Base-by-base conservation (phyloP, 2,797 vertebrate genomes). In the Eurystomus glaucurus region DNA sequence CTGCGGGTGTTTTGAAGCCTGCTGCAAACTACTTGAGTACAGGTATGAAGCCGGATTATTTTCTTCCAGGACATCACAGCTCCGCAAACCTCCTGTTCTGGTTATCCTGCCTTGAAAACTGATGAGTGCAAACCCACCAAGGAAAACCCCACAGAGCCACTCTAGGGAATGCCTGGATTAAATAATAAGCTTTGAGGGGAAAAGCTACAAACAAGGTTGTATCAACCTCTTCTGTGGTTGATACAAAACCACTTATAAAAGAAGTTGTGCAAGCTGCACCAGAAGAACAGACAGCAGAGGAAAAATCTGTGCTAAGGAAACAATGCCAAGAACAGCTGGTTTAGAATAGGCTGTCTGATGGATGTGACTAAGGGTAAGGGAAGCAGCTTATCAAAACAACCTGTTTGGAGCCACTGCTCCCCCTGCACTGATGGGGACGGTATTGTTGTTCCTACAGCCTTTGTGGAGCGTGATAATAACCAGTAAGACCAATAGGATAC, bases 151-250 rank as follows among this genome's bases (percentile, higher is more conserved):
- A 65, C 48, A 37, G 2, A 62, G 21, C 6, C n/a, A 35, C 66
- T 71, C 43, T 10, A 69, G 57, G 66, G 46, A 64, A 90, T 4
- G 21, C 61, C 65, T 20, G 46, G 31, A 94, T 91, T 96, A 88
- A 96, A 88, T 66, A 16, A 61, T 23, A 82, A 96, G 1, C 5
- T 69, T 51, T 71, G 35, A 81, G 51, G n/a, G 43, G 23, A 65
- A 96, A 92, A 93, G 77, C 18, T 31, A 12, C 43, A 71, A 88
- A 69, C 18, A 64, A 52, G 20, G 37, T 37, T 37, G 37, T 37
- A 37, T 37, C 37, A 37, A 37, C 37, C 37, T 37, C 37, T 37
- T 37, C 37, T 37, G 21, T 45, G 60, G 66, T 5, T 17, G 83
- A 81, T 21, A 35, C 14, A 90, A 65, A 84, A 37, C 3, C 61